Evolutionary conservation across 2,113 vertebrate genomes (phyloP).

Genomic region (Tenrec ecaudatus): DNA sequence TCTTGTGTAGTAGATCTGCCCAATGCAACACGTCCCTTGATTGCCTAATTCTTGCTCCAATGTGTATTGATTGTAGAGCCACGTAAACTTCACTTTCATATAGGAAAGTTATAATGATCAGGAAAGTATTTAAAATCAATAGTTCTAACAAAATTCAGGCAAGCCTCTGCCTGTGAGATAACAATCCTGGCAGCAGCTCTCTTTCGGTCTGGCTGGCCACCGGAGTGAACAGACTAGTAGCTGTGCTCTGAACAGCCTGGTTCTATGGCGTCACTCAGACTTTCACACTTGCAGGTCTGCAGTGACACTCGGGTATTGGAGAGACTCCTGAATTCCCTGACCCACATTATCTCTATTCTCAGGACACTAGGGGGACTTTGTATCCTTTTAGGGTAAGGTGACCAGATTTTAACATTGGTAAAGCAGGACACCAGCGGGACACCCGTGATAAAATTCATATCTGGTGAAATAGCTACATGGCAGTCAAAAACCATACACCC

Average conservation of each 20-base stretch:
- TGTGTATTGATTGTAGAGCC: no score
- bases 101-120: constrained; percentile 2
- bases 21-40: no score
- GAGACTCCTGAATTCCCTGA: neutral
- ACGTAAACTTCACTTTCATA: neutral
- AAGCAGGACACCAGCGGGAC: no score
- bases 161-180: neutral
- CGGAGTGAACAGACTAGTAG: neutral
- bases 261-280: neutral
- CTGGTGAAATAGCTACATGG: no score
- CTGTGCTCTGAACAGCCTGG: neutral
- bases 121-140: constrained; percentile 35
- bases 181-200: neutral
- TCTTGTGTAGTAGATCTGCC: no score
- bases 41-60: no score
- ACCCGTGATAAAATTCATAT: no score
- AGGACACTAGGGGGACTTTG: neutral
- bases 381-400: neutral
- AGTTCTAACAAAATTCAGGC: neutral
- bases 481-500: no score
- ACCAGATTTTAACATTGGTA: no score
- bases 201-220: neutral
- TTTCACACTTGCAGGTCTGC: neutral
- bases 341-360: neutral
- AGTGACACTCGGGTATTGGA: neutral